phyloP scores from a whole-genome alignment of 2,888 invertebrate species.

The Pristionchus mayeri region DNA sequence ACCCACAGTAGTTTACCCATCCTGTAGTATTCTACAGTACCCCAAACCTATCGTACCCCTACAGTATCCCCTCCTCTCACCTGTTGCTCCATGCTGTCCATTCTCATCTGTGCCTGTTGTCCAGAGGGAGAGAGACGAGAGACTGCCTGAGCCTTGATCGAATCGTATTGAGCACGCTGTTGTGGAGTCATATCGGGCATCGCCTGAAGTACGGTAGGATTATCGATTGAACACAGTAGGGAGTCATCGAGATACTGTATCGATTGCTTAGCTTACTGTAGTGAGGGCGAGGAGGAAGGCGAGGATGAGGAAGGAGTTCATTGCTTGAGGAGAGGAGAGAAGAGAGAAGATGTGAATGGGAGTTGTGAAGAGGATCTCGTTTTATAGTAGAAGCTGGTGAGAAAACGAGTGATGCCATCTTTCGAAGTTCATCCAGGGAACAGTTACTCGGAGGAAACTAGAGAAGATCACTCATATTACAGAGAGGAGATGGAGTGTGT shows the following conservation, averaged over 20 bases:
- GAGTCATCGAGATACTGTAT: too few species aligned
- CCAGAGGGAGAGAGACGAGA: background rate
- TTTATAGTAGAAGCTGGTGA: background rate
- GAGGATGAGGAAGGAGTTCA: background rate
- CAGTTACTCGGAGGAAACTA: background rate
- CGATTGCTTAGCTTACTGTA: background rate
- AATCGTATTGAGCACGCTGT: background rate
- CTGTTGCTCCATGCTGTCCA: background rate
- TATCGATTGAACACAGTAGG: background rate
- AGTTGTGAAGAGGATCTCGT: background rate
- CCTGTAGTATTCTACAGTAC: too few species aligned
- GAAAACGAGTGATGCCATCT: background rate
- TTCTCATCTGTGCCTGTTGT: background rate
- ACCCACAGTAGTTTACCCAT: too few species aligned
- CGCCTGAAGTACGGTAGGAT: conserved; percentile 4
- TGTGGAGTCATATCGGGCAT: background rate
- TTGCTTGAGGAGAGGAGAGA: background rate
- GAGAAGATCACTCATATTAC: background rate
- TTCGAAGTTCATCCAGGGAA: background rate
- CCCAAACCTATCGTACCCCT: too few species aligned
- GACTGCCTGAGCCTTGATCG: background rate
- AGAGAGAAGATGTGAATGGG: too few species aligned
- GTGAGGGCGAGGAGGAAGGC: background rate
- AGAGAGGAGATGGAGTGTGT: background rate
- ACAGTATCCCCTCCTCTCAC: background rate